Evolutionary conservation across 2,797 vertebrate species (phyloP), one percentile per base, ranked within the genome.

Genomic region (Sphaeramia orbicularis): DNA sequence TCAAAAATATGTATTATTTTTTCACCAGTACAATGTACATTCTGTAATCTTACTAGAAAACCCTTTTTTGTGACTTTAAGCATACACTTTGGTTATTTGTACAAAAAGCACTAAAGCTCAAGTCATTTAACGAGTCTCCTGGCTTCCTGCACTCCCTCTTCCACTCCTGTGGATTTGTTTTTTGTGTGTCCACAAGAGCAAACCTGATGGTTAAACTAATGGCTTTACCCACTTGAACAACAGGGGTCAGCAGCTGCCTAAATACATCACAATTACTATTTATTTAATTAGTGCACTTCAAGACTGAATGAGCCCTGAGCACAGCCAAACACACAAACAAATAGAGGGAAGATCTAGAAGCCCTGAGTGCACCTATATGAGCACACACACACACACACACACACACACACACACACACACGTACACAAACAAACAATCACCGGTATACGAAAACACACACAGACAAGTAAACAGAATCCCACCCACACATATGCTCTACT

Each of bases 211-310:
- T 82, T 58, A 50, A 70, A 59, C 59, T 89, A 87, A 90, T 89
- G 81, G 77, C 60, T 87, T 88, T 69, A 80, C 43, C 58, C 76
- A 84, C 74, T 72, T 44, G 62, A 86, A 81, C 83, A 86, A 82
- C 83, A 75, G 65, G 81, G 89, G 74, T 89, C 87, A 87, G 82
- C 80, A 76, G 68, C 84, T 84, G 85, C 79, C 73, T 87, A 84
- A 91, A 89, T 72, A 74, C 80, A 88, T 90, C 73, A 78, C 79
- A 87, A 87, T 90, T 86, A 83, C 51, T 58, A 73, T 75, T 83
- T 70, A 86, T 87, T 84, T 65, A 88, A 90, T 91, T 85, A 89
- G 75, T 44, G 50, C 65, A 44, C 73, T 83, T 71, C 65, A 40
- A 68, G 61, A 55, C 45, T 10, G 36, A 57, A 54, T 27, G 42